Evolutionary conservation across 2,888 invertebrate species (phyloP).

Genomic region (Agrotis exclamationis): DNA sequence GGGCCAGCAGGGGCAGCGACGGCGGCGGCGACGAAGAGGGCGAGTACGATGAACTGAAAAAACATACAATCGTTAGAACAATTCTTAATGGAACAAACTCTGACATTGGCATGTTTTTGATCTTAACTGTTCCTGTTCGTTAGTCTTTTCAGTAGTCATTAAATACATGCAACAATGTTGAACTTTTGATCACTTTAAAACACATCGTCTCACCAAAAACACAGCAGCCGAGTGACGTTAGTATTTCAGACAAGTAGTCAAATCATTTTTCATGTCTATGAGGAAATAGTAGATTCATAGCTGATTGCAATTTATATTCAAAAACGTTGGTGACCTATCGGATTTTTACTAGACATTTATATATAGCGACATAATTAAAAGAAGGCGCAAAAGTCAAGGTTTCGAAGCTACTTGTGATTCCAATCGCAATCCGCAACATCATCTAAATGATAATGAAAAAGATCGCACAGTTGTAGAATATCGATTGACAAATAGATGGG

Average conservation of each 20-base stretch:
- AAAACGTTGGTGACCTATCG: slow-evolving; percentile 58
- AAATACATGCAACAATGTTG: background rate
- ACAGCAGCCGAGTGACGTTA: no score
- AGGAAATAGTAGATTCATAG: slow-evolving; percentile 39
- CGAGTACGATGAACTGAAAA: slow-evolving; percentile 79
- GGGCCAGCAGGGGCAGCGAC: slow-evolving; percentile 68
- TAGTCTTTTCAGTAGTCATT: background rate
- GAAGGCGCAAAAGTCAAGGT: slow-evolving; percentile 66
- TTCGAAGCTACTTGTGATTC: slow-evolving; percentile 49
- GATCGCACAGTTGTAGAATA: slow-evolving; percentile 5
- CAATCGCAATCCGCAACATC: slow-evolving; percentile 36
- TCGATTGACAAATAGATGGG: background rate
- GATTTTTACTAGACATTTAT: slow-evolving; percentile 52
- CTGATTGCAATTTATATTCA: slow-evolving; percentile 52
- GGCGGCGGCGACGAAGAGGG: slow-evolving; percentile 78
- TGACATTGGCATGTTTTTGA: background rate
- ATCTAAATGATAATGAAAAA: slow-evolving; percentile 50
- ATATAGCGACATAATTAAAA: slow-evolving; percentile 59
- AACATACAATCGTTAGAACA: slow-evolving; percentile 2
- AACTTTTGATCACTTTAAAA: background rate
- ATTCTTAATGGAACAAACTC: background rate
- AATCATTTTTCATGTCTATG: slow-evolving; percentile 14
- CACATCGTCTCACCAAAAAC: background rate
- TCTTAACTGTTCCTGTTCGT: no score
- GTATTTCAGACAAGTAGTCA: background rate